phyloP scores from a whole-genome alignment of 2,113 vertebrate species.

The Centrocercus urophasianus region DNA sequence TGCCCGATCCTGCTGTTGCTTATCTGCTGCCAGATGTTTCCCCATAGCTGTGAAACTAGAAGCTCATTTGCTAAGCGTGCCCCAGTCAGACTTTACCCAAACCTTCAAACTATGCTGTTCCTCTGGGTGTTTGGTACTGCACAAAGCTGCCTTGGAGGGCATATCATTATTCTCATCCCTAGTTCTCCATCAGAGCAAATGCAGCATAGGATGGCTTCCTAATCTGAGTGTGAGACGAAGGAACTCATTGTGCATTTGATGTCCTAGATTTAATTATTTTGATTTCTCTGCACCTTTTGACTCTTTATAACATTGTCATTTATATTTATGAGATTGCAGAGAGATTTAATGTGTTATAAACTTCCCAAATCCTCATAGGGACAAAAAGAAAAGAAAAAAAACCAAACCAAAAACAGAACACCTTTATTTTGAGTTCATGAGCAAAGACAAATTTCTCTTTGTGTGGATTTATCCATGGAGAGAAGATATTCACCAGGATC shows the following conservation, averaged over 20 bases:
- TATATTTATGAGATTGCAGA: conserved; percentile 67
- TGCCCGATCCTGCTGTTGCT: not conserved
- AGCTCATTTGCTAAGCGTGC: not conserved
- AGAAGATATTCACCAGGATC: not conserved
- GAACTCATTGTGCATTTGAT: not conserved
- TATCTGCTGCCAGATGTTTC: not conserved
- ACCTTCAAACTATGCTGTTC: not conserved
- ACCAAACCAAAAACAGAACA: no score
- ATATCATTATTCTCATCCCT: not conserved
- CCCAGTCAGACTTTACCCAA: not conserved
- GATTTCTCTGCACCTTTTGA: conserved; percentile 30
- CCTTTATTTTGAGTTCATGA: not conserved
- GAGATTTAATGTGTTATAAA: conserved; percentile 26
- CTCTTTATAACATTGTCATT: conserved; percentile 42
- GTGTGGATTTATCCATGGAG: not conserved
- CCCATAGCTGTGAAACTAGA: not conserved
- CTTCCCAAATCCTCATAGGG: not conserved
- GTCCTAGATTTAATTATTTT: not conserved
- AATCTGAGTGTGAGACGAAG: not conserved
- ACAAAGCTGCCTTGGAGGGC: not conserved
- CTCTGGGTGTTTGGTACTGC: not conserved
- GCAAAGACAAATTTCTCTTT: not conserved
- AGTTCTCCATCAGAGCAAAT: not conserved
- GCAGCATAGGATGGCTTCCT: not conserved
- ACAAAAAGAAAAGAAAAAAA: not conserved